Conservation (phyloP, 1,140 invertebrate species). For the Spodoptera litura region DNA sequence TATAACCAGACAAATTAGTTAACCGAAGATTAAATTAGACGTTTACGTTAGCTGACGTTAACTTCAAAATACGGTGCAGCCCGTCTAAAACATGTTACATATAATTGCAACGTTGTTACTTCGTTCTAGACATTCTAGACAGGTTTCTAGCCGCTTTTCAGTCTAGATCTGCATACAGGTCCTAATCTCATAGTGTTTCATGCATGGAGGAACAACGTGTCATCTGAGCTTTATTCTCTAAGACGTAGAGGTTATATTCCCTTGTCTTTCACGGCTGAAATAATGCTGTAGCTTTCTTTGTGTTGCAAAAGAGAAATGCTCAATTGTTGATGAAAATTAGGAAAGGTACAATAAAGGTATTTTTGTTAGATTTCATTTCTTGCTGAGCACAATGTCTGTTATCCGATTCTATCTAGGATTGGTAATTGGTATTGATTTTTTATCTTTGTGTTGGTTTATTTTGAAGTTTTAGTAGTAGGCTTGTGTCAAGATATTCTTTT, state of each 20-base stretch:
- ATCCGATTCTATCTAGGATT: too few relatives aligned
- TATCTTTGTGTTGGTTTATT: too few relatives aligned
- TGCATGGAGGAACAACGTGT: not conserved
- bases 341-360: too few relatives aligned
- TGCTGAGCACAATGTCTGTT: too few relatives aligned
- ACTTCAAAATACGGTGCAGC: not conserved
- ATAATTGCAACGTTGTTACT: not conserved
- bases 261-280: not conserved
- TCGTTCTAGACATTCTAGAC: not conserved
- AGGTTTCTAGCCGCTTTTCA: not conserved
- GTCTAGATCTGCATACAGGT: constrained; percentile 4
- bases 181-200: not conserved
- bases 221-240: not conserved
- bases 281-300: too few relatives aligned
- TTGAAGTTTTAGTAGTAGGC: too few relatives aligned
- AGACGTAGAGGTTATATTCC: not conserved
- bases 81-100: not conserved
- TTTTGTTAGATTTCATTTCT: too few relatives aligned
- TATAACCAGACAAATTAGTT: not conserved
- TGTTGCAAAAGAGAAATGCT: too few relatives aligned
- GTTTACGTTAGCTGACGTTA: not conserved
- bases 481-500: too few relatives aligned
- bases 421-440: too few relatives aligned
- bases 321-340: too few relatives aligned
- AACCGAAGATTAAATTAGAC: not conserved